Evolutionary conservation across 2,113 vertebrate genomes (phyloP).

Genomic region (Apistogramma diplotaenia): DNA sequence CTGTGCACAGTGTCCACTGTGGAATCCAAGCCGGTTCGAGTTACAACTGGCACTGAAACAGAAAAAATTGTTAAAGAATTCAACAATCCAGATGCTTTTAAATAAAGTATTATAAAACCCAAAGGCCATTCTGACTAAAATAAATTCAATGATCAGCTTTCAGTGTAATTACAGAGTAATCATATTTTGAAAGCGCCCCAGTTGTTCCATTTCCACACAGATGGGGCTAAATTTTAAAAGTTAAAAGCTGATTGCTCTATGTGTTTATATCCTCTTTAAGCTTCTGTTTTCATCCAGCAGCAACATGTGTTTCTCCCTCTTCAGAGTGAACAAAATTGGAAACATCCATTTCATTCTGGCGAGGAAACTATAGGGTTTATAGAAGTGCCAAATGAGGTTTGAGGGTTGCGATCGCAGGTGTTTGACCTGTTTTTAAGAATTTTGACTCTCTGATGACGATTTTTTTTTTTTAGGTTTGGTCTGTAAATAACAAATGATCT

Average conservation of each 20-base stretch:
- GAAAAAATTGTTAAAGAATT: too few species aligned
- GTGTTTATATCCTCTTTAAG: slow-evolving; percentile 5
- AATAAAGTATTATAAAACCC: background rate
- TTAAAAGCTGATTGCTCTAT: background rate
- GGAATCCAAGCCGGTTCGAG: too few species aligned
- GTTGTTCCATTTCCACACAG: background rate
- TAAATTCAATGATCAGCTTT: background rate
- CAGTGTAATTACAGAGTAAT: background rate
- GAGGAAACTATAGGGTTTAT: background rate
- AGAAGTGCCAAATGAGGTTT: slow-evolving; percentile 18
- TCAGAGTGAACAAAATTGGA: background rate
- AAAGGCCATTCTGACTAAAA: background rate
- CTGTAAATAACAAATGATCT: slow-evolving; percentile 5
- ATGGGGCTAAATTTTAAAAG: background rate
- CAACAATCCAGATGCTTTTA: background rate
- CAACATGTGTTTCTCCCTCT: background rate
- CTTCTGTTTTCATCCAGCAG: background rate
- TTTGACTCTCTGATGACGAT: background rate
- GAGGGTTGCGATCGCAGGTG: background rate
- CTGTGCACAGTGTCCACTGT: too few species aligned
- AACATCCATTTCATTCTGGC: background rate
- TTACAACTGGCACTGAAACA: too few species aligned
- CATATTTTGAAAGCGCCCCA: background rate
- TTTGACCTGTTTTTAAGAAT: background rate
- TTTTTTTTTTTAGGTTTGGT: background rate